Percentiles rank a stretch among this genome's conserved stretches.
phyloP scores from a whole-genome alignment of 2,888 invertebrate species.

The Drosophila buzzatii region DNA sequence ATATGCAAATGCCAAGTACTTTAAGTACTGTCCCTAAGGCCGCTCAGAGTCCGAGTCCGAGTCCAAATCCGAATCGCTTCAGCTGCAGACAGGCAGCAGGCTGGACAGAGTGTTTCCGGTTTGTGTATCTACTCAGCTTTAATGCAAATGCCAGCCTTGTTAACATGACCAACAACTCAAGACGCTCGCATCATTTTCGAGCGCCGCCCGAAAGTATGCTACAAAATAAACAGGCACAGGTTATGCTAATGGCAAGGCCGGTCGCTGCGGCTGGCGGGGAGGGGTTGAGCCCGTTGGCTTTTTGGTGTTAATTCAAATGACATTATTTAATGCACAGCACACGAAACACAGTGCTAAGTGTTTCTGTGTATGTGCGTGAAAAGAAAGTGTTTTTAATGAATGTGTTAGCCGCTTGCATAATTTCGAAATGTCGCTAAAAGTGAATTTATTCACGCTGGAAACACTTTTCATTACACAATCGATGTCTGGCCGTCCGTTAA shows the following conservation, averaged over 20 bases:
- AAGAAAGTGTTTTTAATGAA: slow-evolving; percentile 77
- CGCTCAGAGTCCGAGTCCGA: slow-evolving; percentile 39
- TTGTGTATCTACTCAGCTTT: slow-evolving; percentile 48
- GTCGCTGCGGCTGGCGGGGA: not conserved
- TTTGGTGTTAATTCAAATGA: slow-evolving; percentile 76
- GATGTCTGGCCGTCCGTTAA: slow-evolving; percentile 3
- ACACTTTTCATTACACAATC: slow-evolving; percentile 54
- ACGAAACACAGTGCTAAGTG: slow-evolving; percentile 51
- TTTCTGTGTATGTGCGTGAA: slow-evolving; percentile 43
- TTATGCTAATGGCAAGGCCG: slow-evolving; percentile 64
- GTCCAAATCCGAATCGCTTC: slow-evolving; percentile 23
- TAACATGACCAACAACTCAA: slow-evolving; percentile 45
- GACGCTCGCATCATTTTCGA: slow-evolving; percentile 43
- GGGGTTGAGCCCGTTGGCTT: slow-evolving; percentile 18
- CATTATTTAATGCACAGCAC: slow-evolving; percentile 76
- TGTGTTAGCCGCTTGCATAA: slow-evolving; percentile 75
- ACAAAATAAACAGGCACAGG: slow-evolving; percentile 43
- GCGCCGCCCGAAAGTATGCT: slow-evolving; percentile 59
- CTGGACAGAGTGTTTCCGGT: slow-evolving; percentile 35
- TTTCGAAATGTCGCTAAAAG: slow-evolving; percentile 49
- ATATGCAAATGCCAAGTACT: slow-evolving; percentile 48
- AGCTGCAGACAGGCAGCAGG: not conserved
- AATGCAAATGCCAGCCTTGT: slow-evolving; percentile 73
- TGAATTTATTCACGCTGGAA: slow-evolving; percentile 45
- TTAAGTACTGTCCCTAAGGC: slow-evolving; percentile 31